Conservation (phyloP, 1,140 invertebrate species). For the Gonioctena quinquepunctata region DNA sequence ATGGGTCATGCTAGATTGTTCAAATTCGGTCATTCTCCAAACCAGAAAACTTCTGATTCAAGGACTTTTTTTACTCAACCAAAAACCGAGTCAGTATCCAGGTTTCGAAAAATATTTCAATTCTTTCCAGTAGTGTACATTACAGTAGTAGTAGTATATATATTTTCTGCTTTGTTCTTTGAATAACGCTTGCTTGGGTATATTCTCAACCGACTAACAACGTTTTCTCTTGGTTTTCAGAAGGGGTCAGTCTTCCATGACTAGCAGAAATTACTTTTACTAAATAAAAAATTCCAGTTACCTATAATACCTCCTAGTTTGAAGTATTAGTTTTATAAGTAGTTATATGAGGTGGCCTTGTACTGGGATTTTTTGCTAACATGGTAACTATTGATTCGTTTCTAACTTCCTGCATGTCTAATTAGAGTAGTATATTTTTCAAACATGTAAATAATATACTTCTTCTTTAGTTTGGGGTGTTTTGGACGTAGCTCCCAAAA, state of each 20-base stretch:
- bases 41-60: no score
- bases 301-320: no score
- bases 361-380: background rate
- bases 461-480: no score
- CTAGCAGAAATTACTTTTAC: slow-evolving; percentile 21
- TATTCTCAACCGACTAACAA: background rate
- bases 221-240: slow-evolving; percentile 24
- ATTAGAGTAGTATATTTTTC: background rate
- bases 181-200: background rate
- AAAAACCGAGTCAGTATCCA: no score
- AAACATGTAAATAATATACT: no score
- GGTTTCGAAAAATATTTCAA: background rate
- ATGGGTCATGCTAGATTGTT: no score
- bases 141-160: background rate
- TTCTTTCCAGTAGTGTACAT: background rate
- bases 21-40: no score
- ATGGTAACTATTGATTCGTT: background rate
- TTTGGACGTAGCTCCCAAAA: no score
- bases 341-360: no score
- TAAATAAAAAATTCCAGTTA: slow-evolving; percentile 4
- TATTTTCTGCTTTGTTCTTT: background rate
- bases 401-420: background rate
- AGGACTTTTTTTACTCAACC: no score
- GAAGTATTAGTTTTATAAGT: no score
- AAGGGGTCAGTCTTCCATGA: slow-evolving; percentile 1